A percentile compares a stretch with the other conserved stretches of the same genome.
phyloP scores from a whole-genome alignment of 37 sponge, comb jelly and placozoan genomes.

The Aplysina aerophoba region DNA sequence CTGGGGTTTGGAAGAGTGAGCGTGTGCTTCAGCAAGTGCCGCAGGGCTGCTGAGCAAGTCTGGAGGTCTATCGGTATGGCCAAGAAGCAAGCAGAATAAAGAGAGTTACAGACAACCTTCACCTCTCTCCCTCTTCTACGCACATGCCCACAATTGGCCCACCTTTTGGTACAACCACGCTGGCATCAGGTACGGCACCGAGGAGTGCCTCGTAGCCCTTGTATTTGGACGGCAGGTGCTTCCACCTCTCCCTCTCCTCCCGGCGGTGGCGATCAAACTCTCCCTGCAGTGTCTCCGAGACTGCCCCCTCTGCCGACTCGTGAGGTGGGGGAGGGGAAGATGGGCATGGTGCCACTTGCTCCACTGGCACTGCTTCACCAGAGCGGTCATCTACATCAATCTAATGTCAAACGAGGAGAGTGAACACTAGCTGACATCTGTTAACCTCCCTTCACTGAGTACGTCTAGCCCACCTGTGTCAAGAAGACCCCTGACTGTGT shows the following conservation, averaged over 20 bases:
- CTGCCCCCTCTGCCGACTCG: background rate
- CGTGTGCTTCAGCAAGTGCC: conserved; percentile 60
- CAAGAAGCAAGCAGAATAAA: background rate
- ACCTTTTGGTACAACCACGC: background rate
- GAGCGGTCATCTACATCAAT: conserved; percentile 20
- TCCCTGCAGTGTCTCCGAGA: conserved; percentile 16
- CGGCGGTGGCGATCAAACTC: conserved; percentile 21
- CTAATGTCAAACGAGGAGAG: background rate
- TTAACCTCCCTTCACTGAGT: background rate
- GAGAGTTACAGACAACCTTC: too few species aligned
- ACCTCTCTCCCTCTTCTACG: too few species aligned
- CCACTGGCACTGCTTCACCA: too few species aligned
- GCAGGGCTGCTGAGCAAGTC: conserved; percentile 61
- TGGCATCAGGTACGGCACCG: conserved; percentile 31
- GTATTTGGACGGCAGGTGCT: conserved; percentile 39
- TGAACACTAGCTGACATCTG: background rate
- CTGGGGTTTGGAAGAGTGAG: conserved; percentile 32
- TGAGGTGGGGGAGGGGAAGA: background rate
- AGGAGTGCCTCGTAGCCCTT: conserved; percentile 76
- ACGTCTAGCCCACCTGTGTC: conserved; percentile 58
- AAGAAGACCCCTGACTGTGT: conserved; percentile 56
- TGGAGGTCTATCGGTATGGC: conserved; percentile 39
- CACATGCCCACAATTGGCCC: background rate
- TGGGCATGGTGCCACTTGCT: too few species aligned
- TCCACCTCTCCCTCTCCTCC: conserved; percentile 20